A percentile compares a stretch with the other conserved stretches of the same genome.
Conservation (phyloP, 2,113 vertebrate genomes). For the Cynocephalus volans region DNA sequence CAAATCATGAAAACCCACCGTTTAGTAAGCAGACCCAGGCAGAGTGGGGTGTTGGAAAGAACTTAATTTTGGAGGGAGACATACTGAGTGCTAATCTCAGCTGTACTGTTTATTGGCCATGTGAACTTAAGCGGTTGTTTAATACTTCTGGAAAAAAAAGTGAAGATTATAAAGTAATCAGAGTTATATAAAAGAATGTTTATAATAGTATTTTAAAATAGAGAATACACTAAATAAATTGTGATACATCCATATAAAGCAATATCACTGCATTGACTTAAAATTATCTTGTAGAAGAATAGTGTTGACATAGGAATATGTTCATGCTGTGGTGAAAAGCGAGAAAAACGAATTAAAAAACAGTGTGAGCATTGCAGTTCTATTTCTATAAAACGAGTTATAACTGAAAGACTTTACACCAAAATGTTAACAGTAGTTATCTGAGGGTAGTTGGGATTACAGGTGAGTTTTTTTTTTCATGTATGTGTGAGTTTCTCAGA, state of each 20-base stretch:
- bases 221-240: conserved; percentile 15
- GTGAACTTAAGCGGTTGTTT: background rate
- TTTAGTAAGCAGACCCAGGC: background rate
- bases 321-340: background rate
- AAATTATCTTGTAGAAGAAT: background rate
- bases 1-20: background rate
- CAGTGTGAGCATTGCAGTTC: background rate
- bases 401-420: background rate
- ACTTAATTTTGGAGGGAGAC: background rate
- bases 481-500: background rate
- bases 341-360: background rate
- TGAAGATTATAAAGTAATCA: background rate
- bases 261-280: conserved; percentile 28
- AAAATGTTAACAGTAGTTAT: background rate
- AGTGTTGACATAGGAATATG: background rate
- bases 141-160: background rate
- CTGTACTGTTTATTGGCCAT: background rate
- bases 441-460: background rate
- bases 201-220: background rate
- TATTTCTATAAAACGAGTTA: background rate
- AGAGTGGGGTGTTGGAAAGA: background rate
- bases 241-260: background rate
- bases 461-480: conserved; percentile 30
- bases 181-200: background rate
- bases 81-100: background rate